phyloP scores from a whole-genome alignment of 2,113 vertebrate genomes.

The Rhinolophus sinicus region DNA sequence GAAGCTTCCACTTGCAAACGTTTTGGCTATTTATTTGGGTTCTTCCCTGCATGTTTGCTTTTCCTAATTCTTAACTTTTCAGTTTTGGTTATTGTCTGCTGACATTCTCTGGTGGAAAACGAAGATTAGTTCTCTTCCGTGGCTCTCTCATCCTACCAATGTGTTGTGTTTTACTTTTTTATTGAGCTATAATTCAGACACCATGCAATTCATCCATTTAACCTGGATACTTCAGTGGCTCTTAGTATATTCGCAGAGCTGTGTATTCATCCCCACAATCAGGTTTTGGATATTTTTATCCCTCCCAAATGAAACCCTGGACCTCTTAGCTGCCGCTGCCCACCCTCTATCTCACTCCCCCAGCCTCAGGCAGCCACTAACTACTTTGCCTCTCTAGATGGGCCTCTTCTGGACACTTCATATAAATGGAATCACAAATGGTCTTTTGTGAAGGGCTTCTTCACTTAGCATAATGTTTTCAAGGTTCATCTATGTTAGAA shows the following conservation, averaged over 20 bases:
- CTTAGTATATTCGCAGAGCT: not conserved
- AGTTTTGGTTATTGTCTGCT: not conserved
- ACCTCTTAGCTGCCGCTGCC: not conserved
- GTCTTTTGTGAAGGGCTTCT: not conserved
- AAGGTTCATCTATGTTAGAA: not conserved
- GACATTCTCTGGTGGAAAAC: not conserved
- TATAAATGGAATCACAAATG: not conserved
- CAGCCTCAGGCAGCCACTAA: too few relatives aligned
- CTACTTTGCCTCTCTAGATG: not conserved
- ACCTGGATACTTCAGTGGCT: not conserved
- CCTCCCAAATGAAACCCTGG: not conserved
- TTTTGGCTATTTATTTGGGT: not conserved
- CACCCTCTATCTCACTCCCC: rapidly evolving
- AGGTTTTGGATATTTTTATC: not conserved
- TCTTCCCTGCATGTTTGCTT: not conserved
- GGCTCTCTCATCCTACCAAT: not conserved
- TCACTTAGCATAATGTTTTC: not conserved
- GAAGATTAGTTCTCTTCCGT: not conserved
- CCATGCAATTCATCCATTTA: not conserved
- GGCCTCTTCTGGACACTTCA: not conserved
- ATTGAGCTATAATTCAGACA: not conserved
- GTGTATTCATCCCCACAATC: not conserved
- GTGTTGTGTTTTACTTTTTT: not conserved
- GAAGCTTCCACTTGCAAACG: not conserved
- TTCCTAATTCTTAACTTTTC: not conserved